phyloP scores from a whole-genome alignment of 2,888 invertebrate genomes.

The Sinopyrophorus schimmeli region DNA sequence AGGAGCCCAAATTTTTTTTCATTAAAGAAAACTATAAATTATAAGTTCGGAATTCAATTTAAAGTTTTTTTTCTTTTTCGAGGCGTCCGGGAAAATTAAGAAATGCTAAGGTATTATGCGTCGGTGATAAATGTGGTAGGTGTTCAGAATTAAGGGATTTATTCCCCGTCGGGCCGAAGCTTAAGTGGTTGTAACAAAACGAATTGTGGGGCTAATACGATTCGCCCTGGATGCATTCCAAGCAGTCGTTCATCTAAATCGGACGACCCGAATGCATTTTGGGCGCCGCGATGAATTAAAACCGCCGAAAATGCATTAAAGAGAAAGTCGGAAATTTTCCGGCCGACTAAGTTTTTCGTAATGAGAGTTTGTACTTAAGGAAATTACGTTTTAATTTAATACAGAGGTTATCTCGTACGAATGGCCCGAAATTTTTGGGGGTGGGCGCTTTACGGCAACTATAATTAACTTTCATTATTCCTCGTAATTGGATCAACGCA shows the following conservation, averaged over 20 bases:
- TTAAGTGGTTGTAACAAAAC: constrained; percentile 21
- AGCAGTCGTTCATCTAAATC: too few species aligned
- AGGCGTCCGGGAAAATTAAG: constrained; percentile 15
- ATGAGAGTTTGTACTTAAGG: constrained; percentile 29
- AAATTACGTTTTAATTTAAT: constrained; percentile 31
- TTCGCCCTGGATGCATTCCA: constrained; percentile 17
- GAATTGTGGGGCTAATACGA: constrained; percentile 19
- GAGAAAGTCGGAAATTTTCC: constrained; percentile 18
- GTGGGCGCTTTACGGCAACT: constrained; percentile 21
- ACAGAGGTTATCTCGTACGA: constrained; percentile 25
- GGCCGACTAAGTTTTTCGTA: constrained; percentile 21
- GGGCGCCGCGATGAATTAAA: not conserved
- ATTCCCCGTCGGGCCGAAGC: constrained; percentile 13
- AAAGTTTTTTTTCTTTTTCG: constrained; percentile 9
- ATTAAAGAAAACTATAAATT: too few species aligned
- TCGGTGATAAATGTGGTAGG: constrained; percentile 17
- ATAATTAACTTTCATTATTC: constrained; percentile 28
- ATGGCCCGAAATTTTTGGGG: constrained; percentile 20
- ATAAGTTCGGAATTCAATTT: constrained; percentile 12
- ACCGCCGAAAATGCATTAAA: constrained; percentile 17
- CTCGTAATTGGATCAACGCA: constrained; percentile 23
- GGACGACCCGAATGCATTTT: constrained; percentile 3
- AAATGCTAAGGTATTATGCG: constrained; percentile 13
- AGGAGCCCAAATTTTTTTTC: too few species aligned
- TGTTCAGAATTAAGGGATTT: constrained; percentile 18